Evolutionary conservation across 2,888 invertebrate species (phyloP).

Genomic region (Frankliniella fusca): DNA sequence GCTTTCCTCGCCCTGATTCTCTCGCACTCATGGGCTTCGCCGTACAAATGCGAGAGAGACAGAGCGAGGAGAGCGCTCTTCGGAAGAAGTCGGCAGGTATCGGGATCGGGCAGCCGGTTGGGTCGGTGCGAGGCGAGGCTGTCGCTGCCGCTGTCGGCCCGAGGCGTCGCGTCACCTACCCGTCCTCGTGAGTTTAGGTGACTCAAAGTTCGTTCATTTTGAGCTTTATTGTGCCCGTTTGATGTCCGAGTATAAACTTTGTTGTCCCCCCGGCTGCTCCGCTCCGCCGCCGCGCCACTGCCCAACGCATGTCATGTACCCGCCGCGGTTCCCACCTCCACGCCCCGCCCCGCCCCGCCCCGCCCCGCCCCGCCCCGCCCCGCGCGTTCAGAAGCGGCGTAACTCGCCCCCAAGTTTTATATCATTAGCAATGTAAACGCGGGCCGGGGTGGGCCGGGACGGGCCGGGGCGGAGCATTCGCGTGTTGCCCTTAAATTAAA

Average conservation of each 20-base stretch:
- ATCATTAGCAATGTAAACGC: background rate
- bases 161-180: background rate
- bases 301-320: background rate
- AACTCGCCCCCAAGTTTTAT: background rate
- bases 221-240: conserved; percentile 10
- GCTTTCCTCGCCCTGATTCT: too few relatives aligned
- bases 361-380: background rate
- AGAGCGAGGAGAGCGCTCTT: too few relatives aligned
- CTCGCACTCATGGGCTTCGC: too few relatives aligned
- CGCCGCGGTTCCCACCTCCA: background rate
- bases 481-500: background rate
- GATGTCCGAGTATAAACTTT: conserved; percentile 6
- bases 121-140: background rate
- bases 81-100: background rate
- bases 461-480: background rate
- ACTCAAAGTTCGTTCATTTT: conserved; percentile 23
- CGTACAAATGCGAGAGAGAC: too few relatives aligned
- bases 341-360: background rate
- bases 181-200: background rate
- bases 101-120: background rate
- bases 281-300: background rate
- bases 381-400: background rate
- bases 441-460: background rate
- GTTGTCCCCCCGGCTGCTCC: background rate
- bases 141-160: background rate